phyloP scores from a whole-genome alignment of 35 echinoderm and acorn worm species.

The Ptychodera flava region DNA sequence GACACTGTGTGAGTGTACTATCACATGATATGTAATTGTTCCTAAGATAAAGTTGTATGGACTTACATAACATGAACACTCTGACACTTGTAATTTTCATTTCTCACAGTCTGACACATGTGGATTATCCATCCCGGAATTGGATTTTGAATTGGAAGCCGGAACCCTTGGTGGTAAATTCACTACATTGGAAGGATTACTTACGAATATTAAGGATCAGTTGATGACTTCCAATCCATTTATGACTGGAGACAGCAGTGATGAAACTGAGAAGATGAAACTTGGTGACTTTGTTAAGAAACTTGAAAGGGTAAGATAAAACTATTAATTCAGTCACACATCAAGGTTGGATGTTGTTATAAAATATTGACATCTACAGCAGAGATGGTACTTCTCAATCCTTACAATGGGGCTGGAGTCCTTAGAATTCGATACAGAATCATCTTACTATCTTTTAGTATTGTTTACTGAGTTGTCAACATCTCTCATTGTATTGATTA shows the following conservation, averaged over 20 bases:
- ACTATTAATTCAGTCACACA: neutral
- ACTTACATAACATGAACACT: no score
- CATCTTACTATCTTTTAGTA: no score
- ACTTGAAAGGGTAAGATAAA: slow-evolving; percentile 58
- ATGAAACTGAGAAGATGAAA: neutral
- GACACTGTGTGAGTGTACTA: no score
- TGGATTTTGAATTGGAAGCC: slow-evolving; percentile 51
- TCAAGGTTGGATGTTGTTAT: neutral
- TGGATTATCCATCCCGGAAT: slow-evolving; percentile 52
- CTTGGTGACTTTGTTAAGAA: slow-evolving; percentile 47
- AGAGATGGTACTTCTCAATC: no score
- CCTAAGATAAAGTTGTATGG: no score
- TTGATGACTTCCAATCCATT: slow-evolving; percentile 37
- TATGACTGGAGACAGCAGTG: slow-evolving; percentile 57
- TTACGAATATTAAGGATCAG: slow-evolving; percentile 46
- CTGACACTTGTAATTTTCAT: no score
- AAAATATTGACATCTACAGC: no score
- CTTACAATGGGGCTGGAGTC: no score
- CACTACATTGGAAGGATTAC: slow-evolving; percentile 83
- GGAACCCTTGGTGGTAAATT: slow-evolving; percentile 68
- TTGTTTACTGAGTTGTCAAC: no score
- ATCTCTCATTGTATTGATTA: no score
- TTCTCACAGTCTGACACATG: slow-evolving; percentile 77
- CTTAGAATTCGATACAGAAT: no score
- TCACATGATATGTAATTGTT: no score